A percentile compares a stretch with the other conserved stretches of the same genome.
phyloP scores from a whole-genome alignment of 2,113 vertebrate genomes.

The Theristicus caerulescens region DNA sequence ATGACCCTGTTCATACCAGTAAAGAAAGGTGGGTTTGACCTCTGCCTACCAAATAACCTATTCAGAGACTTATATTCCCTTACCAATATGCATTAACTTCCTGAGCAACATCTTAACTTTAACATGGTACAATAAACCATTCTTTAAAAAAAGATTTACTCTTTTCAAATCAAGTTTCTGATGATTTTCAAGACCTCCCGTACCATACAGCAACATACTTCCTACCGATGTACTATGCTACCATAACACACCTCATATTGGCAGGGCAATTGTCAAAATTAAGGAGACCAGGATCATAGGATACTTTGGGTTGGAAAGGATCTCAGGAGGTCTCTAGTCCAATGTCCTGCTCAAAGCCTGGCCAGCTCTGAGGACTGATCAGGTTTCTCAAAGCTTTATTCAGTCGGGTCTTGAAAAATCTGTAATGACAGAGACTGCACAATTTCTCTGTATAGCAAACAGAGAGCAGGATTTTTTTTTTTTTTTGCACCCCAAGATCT shows the following conservation, averaged over 20 bases:
- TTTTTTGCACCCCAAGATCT: background rate
- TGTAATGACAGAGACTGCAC: background rate
- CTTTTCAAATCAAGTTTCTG: background rate
- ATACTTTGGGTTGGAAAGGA: background rate
- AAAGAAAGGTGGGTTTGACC: background rate
- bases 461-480: background rate
- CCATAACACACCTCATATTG: background rate
- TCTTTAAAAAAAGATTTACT: background rate
- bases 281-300: background rate
- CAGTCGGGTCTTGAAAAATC: background rate
- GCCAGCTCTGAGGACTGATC: background rate
- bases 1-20: background rate
- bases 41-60: background rate
- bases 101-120: background rate
- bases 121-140: background rate
- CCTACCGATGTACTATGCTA: background rate
- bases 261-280: background rate
- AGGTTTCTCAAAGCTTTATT: background rate
- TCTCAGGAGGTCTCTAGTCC: background rate
- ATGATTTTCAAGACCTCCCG: background rate
- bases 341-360: background rate
- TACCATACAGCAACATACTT: background rate
- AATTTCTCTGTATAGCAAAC: background rate
- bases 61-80: background rate
- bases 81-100: background rate